phyloP scores from a whole-genome alignment of 2,113 vertebrate species.

The Xiphorhynchus elegans region DNA sequence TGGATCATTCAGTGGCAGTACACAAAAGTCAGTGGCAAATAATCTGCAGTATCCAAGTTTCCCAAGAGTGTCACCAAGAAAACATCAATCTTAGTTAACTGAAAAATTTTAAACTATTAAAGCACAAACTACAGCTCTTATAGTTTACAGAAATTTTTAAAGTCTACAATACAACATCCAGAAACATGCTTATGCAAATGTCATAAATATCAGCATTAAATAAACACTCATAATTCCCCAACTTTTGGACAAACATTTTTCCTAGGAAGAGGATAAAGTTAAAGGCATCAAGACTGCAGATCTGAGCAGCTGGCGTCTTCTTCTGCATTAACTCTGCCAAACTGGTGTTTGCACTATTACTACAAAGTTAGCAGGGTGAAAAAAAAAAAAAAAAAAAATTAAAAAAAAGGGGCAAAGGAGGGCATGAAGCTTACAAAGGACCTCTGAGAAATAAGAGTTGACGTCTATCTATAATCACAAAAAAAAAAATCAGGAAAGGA shows the following conservation, averaged over 20 bases:
- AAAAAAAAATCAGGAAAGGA: background rate
- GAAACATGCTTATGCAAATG: background rate
- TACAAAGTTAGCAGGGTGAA: background rate
- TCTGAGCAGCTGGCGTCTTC: background rate
- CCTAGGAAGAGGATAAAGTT: background rate
- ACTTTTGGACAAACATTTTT: background rate
- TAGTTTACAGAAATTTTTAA: constrained; percentile 33
- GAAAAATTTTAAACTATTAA: background rate
- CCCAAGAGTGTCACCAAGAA: background rate
- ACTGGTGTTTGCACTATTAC: background rate
- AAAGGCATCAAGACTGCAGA: background rate
- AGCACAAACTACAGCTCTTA: background rate
- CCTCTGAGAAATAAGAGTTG: background rate
- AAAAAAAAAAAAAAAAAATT: background rate
- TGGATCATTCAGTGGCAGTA: background rate
- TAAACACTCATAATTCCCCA: constrained; percentile 26
- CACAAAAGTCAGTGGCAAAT: background rate
- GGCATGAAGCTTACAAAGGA: background rate
- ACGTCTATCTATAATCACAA: background rate
- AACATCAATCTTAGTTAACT: background rate
- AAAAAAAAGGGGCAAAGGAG: background rate
- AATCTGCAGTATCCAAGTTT: background rate
- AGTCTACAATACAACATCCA: background rate
- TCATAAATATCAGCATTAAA: background rate
- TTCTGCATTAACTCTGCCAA: background rate